Evolutionary conservation across 2,888 invertebrate genomes (phyloP).

Genomic region (Linnaemya vulpina): DNA sequence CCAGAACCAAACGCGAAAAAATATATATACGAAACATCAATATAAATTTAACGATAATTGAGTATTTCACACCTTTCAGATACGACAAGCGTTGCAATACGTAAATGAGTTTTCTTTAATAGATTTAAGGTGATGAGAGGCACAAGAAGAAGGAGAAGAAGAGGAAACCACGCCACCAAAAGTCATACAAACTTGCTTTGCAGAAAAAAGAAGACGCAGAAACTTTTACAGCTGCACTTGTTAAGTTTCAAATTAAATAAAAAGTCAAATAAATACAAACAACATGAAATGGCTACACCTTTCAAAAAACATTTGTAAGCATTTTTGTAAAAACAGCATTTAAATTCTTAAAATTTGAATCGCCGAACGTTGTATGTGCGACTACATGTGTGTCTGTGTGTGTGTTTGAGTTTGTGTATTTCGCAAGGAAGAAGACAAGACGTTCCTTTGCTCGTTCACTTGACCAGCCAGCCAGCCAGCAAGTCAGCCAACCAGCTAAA

Average conservation of each 20-base stretch:
- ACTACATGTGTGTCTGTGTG: too few species aligned
- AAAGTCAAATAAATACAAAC: slow-evolving; percentile 31
- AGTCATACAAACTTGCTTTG: slow-evolving; percentile 6
- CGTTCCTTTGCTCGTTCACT: neutral
- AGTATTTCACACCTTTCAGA: slow-evolving; percentile 79
- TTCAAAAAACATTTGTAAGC: slow-evolving; percentile 11
- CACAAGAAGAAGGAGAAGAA: too few species aligned
- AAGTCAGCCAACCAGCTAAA: slow-evolving; percentile 30
- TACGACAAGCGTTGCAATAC: slow-evolving; percentile 46
- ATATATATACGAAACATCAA: slow-evolving; percentile 69
- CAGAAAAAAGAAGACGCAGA: too few species aligned
- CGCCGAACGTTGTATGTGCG: neutral
- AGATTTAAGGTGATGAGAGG: too few species aligned
- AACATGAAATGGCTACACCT: slow-evolving; percentile 30
- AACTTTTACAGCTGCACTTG: slow-evolving; percentile 65
- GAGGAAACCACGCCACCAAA: neutral
- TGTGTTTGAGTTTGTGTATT: too few species aligned
- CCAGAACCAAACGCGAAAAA: slow-evolving; percentile 31
- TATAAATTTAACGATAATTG: slow-evolving; percentile 81
- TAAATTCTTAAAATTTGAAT: slow-evolving; percentile 55
- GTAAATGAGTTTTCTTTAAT: slow-evolving; percentile 64
- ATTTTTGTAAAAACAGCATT: slow-evolving; percentile 41
- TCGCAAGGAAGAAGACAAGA: slow-evolving; percentile 56
- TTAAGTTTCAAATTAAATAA: slow-evolving; percentile 51
- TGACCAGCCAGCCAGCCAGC: slow-evolving; percentile 34